Conservation (phyloP, 2,113 vertebrate genomes). For the Zosterops lateralis region DNA sequence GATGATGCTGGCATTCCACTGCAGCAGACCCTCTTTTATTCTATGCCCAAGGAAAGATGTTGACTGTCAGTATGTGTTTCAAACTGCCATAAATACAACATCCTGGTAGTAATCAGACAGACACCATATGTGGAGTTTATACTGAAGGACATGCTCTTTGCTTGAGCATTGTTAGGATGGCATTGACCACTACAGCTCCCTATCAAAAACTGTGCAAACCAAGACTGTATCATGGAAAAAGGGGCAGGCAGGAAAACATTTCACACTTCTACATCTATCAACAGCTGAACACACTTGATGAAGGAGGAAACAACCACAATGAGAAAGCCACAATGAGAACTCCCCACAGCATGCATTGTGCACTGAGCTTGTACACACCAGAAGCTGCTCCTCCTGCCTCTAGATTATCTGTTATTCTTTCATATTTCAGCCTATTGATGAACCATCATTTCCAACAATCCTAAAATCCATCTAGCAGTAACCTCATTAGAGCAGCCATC, state of each 20-base stretch:
- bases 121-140: neutral
- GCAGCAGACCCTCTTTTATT: neutral
- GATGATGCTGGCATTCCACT: neutral
- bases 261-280: neutral
- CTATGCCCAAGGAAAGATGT: neutral
- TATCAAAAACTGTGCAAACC: neutral
- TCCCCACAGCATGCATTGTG: accelerated
- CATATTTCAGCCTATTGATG: neutral
- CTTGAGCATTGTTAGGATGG: neutral
- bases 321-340: neutral
- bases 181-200: neutral
- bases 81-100: neutral
- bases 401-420: neutral
- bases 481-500: neutral
- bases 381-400: neutral
- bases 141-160: neutral
- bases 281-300: neutral
- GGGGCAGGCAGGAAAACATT: neutral
- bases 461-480: neutral
- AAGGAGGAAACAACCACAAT: neutral
- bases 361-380: neutral
- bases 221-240: neutral
- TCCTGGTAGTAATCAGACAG: neutral
- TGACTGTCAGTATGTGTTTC: neutral
- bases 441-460: neutral